Evolutionary conservation across 2,797 vertebrate genomes (phyloP), one percentile per base, ranked within the genome.

Genomic region (Chrysocyon brachyurus): DNA sequence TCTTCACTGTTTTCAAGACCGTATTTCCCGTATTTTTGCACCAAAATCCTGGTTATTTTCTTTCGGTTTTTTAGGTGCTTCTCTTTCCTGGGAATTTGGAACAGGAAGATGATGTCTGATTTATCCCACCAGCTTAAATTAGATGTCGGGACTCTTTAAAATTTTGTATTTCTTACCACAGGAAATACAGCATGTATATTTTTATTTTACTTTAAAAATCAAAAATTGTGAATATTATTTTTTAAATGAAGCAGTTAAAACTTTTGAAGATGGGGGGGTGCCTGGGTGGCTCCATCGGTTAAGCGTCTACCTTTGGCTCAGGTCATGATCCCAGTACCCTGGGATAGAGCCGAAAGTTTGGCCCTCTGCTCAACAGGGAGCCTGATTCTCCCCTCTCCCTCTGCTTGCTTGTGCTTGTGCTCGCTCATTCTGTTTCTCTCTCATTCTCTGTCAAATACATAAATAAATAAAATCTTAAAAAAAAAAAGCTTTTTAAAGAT

Each of bases 11-110:
- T 72, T 95, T 70, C 56, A 78, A 33, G 24, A 95, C 33, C 49
- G 26, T 28, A 70, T 5, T 31, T 36, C 0, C 9, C 3, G 8
- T 68, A n/a, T 4, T 82, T 66, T 77, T 40, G 46, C 33, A 82
- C 46, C 28, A 57, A 85, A 86, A 90, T 68, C 82, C 66, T 86
- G 63, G 63, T 84, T 72, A 36, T n/a, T 94, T 86, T 57, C 63
- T 61, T 96, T 66, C n/a, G 6, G 2, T 31, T 49, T 90, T 87
- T 75, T 87, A 94, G 83, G 14, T 94, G 40, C 91, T 91, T 87
- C 73, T 75, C 75, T 82, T 82, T 59, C 75, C 17, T 82, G 59
- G 33, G 61, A 94, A 94, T 83, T 31, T 87, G 59, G 68, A 28
- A 82, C 12, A n/a, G 12, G 77, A 91, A 70, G 72, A 84, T 8